Conservation (phyloP, 2,113 vertebrate genomes). For the Limnothrissa miodon region DNA sequence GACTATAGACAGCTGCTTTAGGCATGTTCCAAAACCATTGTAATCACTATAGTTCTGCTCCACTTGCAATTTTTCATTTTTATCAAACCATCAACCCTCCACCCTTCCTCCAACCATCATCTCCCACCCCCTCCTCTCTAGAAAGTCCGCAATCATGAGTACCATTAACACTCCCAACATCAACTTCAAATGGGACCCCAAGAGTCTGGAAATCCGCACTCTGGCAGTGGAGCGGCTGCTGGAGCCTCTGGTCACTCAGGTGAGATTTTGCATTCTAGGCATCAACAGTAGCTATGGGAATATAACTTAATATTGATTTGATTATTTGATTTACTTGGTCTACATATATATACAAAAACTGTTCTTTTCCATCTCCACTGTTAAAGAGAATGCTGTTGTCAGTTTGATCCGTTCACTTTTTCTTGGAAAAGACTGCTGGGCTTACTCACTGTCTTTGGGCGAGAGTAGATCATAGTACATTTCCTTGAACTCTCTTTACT, state of each 20-base stretch:
- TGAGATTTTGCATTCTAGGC: constrained; percentile 54
- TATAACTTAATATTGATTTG: not conserved
- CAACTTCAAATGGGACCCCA: constrained; percentile 99
- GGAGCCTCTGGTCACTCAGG: constrained; percentile 96
- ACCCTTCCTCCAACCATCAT: not conserved
- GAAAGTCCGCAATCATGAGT: constrained; percentile 76
- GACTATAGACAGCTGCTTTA: not conserved
- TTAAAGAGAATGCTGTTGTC: not conserved
- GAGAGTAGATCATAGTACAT: not conserved
- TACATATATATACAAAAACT: not conserved
- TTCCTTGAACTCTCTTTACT: not conserved
- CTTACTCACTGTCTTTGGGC: not conserved
- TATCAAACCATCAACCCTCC: not conserved
- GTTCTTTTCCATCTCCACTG: not conserved
- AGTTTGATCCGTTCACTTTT: not conserved
- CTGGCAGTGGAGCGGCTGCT: constrained; percentile 93
- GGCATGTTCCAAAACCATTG: not conserved
- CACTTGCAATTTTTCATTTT: not conserved
- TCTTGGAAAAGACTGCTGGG: not conserved
- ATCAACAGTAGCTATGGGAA: not conserved
- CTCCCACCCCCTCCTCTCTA: constrained; percentile 12
- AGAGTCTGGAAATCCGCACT: constrained; percentile 96
- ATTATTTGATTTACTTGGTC: not conserved
- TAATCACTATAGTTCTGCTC: not conserved
- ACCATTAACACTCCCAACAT: constrained; percentile 88